Percentiles rank a stretch among this genome's conserved stretches.
Evolutionary conservation across 2,888 invertebrate genomes (phyloP).

Genomic region (Dendrolimus pini): DNA sequence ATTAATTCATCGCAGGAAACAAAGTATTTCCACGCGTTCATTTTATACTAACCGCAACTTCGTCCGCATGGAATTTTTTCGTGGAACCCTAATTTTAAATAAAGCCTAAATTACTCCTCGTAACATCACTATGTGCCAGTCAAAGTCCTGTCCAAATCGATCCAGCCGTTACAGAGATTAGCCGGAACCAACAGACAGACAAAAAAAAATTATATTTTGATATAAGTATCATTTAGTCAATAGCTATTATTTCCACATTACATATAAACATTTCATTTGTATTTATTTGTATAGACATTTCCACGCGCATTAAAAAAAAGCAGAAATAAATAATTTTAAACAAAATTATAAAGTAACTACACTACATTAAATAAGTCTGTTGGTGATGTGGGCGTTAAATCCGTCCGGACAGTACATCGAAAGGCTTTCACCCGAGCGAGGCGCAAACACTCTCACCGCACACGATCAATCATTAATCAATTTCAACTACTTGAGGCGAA

Average conservation of each 20-base stretch:
- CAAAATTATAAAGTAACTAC: neutral
- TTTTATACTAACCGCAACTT: too few species aligned
- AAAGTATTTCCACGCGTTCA: too few species aligned
- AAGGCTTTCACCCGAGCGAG: neutral
- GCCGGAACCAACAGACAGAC: neutral
- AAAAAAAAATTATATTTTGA: neutral
- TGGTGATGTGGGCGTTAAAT: neutral
- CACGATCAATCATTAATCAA: neutral
- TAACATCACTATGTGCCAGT: neutral
- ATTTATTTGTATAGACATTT: neutral
- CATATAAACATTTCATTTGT: neutral
- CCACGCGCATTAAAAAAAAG: neutral
- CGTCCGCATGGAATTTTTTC: too few species aligned
- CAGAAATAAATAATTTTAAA: too few species aligned
- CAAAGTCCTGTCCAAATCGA: neutral
- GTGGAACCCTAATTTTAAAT: neutral
- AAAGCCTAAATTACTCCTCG: neutral
- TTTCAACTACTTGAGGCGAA: neutral
- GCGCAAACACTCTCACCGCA: neutral
- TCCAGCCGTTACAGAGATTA: neutral
- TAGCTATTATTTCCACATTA: neutral
- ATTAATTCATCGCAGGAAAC: too few species aligned
- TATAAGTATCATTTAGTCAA: neutral
- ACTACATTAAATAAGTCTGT: neutral
- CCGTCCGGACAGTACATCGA: neutral